Conservation (phyloP, 1,140 invertebrate species). For the Drosophila setifemur region DNA sequence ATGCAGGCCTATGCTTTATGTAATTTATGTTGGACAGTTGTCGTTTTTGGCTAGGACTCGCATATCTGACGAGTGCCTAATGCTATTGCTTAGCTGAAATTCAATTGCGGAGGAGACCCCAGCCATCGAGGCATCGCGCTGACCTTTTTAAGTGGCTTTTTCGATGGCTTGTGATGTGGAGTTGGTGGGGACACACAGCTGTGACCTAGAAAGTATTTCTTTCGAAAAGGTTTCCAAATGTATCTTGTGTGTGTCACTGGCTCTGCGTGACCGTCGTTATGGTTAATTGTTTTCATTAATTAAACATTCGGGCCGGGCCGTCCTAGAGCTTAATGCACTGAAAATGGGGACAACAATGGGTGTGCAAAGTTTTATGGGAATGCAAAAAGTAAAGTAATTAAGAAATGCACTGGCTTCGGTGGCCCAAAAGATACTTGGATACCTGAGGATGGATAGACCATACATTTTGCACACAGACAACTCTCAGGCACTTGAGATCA, state of each 20-base stretch:
- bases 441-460: too few species aligned
- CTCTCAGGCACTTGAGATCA: too few species aligned
- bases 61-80: conserved; percentile 51
- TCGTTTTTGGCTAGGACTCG: conserved; percentile 69
- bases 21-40: conserved; percentile 53
- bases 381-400: background rate
- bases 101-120: conserved; percentile 1
- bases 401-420: conserved; percentile 6
- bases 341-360: conserved; percentile 10
- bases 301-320: conserved; percentile 34
- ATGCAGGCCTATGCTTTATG: conserved; percentile 51
- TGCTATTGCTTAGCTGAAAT: conserved; percentile 37
- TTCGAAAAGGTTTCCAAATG: conserved; percentile 60
- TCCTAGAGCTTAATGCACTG: conserved; percentile 34
- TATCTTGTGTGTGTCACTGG: conserved; percentile 22
- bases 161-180: conserved; percentile 19
- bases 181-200: conserved; percentile 30
- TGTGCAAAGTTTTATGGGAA: background rate
- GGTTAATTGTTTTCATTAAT: conserved; percentile 68
- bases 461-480: too few species aligned
- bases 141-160: conserved; percentile 57
- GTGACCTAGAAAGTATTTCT: conserved; percentile 78
- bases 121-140: conserved; percentile 13
- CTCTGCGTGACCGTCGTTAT: conserved; percentile 63
- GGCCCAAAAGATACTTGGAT: too few species aligned